Conservation (phyloP, 1,140 invertebrate genomes). For the Tetragonula clypearis region DNA sequence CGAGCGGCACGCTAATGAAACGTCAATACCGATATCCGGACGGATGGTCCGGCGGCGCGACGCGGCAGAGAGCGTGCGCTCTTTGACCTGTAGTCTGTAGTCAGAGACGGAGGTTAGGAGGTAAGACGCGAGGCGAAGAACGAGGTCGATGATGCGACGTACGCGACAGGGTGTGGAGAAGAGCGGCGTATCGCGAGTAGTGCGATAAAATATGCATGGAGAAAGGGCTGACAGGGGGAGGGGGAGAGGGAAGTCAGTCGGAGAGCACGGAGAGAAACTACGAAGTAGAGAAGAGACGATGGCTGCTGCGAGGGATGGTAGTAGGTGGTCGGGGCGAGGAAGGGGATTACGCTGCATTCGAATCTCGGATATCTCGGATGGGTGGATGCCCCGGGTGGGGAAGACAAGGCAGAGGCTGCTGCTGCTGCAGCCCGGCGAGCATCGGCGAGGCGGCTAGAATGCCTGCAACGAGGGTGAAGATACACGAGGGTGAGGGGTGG, state of each 20-base stretch:
- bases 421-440: conserved; percentile 52
- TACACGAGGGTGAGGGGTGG: neutral
- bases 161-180: conserved; percentile 46
- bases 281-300: conserved; percentile 24
- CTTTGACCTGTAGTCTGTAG: conserved; percentile 17
- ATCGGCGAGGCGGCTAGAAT: conserved; percentile 52
- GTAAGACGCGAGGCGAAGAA: conserved; percentile 39
- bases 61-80: too few relatives aligned
- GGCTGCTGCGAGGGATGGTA: neutral
- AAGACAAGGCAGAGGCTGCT: conserved; percentile 43
- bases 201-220: conserved; percentile 75
- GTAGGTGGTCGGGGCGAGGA: neutral
- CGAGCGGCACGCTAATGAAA: conserved; percentile 5
- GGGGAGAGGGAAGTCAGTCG: neutral
- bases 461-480: conserved; percentile 51
- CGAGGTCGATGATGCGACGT: conserved; percentile 60
- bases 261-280: conserved; percentile 17
- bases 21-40: conserved; percentile 3
- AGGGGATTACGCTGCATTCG: conserved; percentile 57
- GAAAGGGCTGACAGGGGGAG: conserved; percentile 37
- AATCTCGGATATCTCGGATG: conserved; percentile 58
- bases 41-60: neutral
- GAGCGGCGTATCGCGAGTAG: conserved; percentile 60
- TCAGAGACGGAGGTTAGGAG: conserved; percentile 23
- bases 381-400: conserved; percentile 28